Conservation (phyloP, 2,797 vertebrate genomes). For the Columba guinea region DNA sequence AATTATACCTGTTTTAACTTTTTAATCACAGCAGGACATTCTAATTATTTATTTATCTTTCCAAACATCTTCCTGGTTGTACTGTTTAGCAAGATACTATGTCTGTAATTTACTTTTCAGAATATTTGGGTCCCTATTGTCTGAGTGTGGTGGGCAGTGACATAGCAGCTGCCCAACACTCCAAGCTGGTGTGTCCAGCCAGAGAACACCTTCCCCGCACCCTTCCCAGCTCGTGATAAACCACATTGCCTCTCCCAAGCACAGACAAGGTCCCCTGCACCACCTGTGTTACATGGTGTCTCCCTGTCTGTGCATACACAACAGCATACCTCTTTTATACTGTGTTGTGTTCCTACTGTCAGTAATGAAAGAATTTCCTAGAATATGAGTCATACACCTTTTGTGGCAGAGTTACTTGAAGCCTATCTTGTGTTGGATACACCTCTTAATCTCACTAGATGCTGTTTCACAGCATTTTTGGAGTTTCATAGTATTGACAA, state of each 20-base stretch:
- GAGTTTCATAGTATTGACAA: not conserved
- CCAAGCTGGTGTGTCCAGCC: not conserved
- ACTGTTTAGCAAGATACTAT: not conserved
- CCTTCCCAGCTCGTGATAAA: not conserved
- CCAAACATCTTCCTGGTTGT: not conserved
- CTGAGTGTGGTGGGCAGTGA: fast-evolving
- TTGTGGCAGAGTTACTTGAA: not conserved
- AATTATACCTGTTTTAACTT: not conserved
- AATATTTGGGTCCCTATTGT: not conserved
- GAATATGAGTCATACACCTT: not conserved
- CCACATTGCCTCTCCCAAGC: not conserved
- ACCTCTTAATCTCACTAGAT: not conserved
- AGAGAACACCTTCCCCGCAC: not conserved
- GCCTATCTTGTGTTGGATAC: not conserved
- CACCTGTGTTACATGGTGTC: not conserved
- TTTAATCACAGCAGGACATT: not conserved
- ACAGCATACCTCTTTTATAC: not conserved
- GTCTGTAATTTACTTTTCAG: not conserved
- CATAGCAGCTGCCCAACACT: not conserved
- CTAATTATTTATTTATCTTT: not conserved
- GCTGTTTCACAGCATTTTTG: not conserved
- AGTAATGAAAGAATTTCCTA: not conserved
- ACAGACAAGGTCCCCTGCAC: not conserved
- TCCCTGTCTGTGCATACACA: not conserved
- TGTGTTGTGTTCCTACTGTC: not conserved